Evolutionary conservation across 2,888 invertebrate genomes (phyloP).

Genomic region (Sarcophaga variegata): DNA sequence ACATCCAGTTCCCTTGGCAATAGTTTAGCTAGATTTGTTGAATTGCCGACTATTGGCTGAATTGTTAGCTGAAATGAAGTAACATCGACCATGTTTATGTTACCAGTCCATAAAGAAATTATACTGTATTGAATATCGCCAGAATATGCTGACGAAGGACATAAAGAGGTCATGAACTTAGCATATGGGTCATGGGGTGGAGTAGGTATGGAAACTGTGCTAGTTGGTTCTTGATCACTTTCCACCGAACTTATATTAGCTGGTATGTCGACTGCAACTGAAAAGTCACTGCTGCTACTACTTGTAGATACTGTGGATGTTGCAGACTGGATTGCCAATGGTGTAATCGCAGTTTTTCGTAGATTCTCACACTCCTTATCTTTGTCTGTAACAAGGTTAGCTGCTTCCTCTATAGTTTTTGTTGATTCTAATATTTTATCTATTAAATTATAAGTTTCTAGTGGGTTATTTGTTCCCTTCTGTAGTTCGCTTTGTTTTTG

Average conservation of each 20-base stretch:
- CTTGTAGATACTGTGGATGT: slow-evolving; percentile 45
- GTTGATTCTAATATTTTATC: slow-evolving; percentile 81
- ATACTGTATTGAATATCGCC: slow-evolving; percentile 29
- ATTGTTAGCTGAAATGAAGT: slow-evolving; percentile 93
- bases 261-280: slow-evolving; percentile 34
- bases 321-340: slow-evolving; percentile 57
- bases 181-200: slow-evolving; percentile 81
- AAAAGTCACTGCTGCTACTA: slow-evolving; percentile 75
- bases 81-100: slow-evolving; percentile 94
- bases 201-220: slow-evolving; percentile 88
- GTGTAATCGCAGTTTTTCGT: slow-evolving; percentile 47
- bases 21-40: slow-evolving; percentile 71
- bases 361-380: slow-evolving; percentile 58
- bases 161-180: slow-evolving; percentile 71
- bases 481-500: slow-evolving; percentile 35
- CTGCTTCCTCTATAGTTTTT: slow-evolving; percentile 80
- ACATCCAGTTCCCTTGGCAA: slow-evolving; percentile 91
- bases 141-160: slow-evolving; percentile 52
- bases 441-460: slow-evolving; percentile 77
- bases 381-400: slow-evolving; percentile 75
- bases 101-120: slow-evolving; percentile 84
- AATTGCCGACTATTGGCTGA: slow-evolving; percentile 88
- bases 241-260: slow-evolving; percentile 50
- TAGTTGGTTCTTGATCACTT: slow-evolving; percentile 88
- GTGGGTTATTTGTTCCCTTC: slow-evolving; percentile 53